Percentiles rank a stretch among this genome's conserved stretches.
phyloP scores from a whole-genome alignment of 2,888 invertebrate species.

The Acleris cristana region DNA sequence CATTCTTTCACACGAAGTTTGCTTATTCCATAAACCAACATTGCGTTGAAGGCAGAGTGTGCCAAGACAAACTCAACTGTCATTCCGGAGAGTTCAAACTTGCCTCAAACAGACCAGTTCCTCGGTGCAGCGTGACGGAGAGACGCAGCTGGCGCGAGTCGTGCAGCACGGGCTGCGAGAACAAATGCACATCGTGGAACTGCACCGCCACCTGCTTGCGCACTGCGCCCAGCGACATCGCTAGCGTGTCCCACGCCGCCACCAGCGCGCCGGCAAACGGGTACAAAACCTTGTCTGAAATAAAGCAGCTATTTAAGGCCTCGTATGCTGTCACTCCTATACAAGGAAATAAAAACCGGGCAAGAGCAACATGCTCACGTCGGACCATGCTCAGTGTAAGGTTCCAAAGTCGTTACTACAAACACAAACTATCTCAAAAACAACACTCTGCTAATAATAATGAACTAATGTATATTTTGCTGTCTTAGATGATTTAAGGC shows the following conservation, averaged over 20 bases:
- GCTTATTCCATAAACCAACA: too few relatives aligned
- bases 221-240: constrained; percentile 79
- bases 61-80: too few relatives aligned
- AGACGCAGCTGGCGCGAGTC: constrained; percentile 81
- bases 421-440: too few relatives aligned
- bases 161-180: constrained; percentile 82
- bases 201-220: constrained; percentile 87
- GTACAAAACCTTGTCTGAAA: constrained; percentile 85
- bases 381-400: too few relatives aligned
- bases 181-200: constrained; percentile 85
- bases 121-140: constrained; percentile 84
- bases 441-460: too few relatives aligned
- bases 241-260: constrained; percentile 88
- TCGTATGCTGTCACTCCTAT: too few relatives aligned
- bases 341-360: too few relatives aligned
- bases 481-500: not conserved
- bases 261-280: constrained; percentile 91
- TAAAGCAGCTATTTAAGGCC: not conserved
- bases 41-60: too few relatives aligned
- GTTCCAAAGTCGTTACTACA: too few relatives aligned
- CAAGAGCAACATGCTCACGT: too few relatives aligned
- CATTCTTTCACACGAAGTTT: too few relatives aligned
- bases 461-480: too few relatives aligned
- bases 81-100: not conserved
- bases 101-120: constrained; percentile 85